Percentiles rank a stretch among this genome's conserved stretches.
Conservation (phyloP, 2,888 invertebrate species). For the Meloe dianella region DNA sequence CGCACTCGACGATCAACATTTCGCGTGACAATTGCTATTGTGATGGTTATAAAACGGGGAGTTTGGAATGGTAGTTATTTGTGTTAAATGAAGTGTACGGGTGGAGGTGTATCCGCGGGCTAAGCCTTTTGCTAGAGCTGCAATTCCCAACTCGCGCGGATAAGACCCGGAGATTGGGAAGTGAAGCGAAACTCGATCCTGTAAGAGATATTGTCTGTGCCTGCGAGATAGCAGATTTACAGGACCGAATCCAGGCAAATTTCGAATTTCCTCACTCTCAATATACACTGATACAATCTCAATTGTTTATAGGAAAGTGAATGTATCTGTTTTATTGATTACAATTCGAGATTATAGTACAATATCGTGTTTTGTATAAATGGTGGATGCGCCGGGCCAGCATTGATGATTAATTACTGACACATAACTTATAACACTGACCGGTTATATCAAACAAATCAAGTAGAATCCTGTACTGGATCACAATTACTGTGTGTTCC, state of each 20-base stretch:
- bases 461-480: neutral
- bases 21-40: conserved; percentile 49
- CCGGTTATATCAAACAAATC: neutral
- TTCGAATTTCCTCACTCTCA: conserved; percentile 1
- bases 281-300: conserved; percentile 1
- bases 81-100: conserved; percentile 60
- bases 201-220: conserved; percentile 57
- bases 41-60: conserved; percentile 55
- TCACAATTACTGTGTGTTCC: neutral
- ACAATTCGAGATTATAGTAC: neutral
- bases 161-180: conserved; percentile 57
- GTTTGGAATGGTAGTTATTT: conserved; percentile 62
- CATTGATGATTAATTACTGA: neutral
- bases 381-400: conserved; percentile 29
- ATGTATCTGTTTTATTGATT: neutral
- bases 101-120: conserved; percentile 57
- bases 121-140: conserved; percentile 58
- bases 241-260: conserved; percentile 38
- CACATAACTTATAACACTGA: neutral
- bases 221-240: conserved; percentile 49
- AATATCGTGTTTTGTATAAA: neutral
- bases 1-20: conserved; percentile 56
- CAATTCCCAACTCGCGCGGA: conserved; percentile 56
- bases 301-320: neutral
- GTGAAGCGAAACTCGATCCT: conserved; percentile 58